Conservation (phyloP, 2,113 vertebrate species). For the Oenanthe melanoleuca region DNA sequence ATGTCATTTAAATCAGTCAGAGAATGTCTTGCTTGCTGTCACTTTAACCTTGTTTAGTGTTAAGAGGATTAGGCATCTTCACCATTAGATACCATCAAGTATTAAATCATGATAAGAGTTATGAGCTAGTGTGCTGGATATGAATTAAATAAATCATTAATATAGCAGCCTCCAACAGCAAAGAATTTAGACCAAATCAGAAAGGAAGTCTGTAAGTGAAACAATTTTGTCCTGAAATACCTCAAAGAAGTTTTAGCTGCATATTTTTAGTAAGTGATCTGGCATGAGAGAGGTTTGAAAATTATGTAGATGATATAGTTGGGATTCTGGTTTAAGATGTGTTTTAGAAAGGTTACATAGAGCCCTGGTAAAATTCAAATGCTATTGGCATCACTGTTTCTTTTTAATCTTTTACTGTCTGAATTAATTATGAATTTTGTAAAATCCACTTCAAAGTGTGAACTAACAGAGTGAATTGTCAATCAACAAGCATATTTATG, state of each 20-base stretch:
- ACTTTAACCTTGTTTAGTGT: not conserved
- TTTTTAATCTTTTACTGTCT: not conserved
- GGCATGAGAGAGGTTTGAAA: not conserved
- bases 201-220: not conserved
- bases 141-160: not conserved
- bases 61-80: not conserved
- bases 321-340: not conserved
- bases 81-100: not conserved
- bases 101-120: not conserved
- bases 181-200: not conserved
- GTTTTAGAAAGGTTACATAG: not conserved
- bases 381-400: not conserved
- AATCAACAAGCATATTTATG: not conserved
- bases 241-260: not conserved
- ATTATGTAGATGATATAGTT: not conserved
- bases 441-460: not conserved
- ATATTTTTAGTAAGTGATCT: not conserved
- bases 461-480: not conserved
- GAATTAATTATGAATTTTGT: not conserved
- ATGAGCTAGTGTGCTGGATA: not conserved
- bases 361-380: not conserved
- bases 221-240: not conserved
- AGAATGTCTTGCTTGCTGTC: not conserved
- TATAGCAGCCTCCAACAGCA: not conserved
- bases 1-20: conserved; percentile 8